Evolutionary conservation across 2,797 vertebrate species (phyloP).

Genomic region (Syngnathus acus): DNA sequence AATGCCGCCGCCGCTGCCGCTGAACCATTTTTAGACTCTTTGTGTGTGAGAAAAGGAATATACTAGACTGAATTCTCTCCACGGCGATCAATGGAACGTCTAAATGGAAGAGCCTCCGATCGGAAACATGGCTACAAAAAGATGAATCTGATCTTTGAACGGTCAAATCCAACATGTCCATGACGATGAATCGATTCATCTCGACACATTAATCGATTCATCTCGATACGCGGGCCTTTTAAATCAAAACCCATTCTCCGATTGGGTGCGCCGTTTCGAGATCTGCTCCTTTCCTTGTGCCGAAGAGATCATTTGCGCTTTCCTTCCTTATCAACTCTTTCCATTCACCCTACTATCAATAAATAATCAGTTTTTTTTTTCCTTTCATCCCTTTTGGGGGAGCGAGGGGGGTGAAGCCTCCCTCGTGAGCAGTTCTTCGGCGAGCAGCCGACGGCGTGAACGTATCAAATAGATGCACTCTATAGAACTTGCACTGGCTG

Average conservation of each 20-base stretch:
- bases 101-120: background rate
- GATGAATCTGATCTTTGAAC: no score
- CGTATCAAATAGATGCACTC: constrained; percentile 14
- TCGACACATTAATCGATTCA: no score
- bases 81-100: background rate
- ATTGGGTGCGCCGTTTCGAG: constrained; percentile 55
- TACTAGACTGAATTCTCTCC: background rate
- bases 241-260: background rate
- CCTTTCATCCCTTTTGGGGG: constrained; percentile 10
- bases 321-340: constrained; percentile 14
- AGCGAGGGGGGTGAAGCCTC: constrained; percentile 24
- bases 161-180: no score
- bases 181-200: no score
- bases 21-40: background rate
- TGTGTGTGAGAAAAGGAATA: constrained; percentile 1
- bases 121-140: background rate
- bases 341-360: constrained; percentile 34
- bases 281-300: constrained; percentile 30
- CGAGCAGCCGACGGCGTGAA: constrained; percentile 20
- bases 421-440: constrained; percentile 32
- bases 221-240: no score
- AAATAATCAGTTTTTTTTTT: constrained; percentile 37
- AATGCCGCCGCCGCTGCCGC: constrained; percentile 10
- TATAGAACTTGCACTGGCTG: constrained; percentile 34
- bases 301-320: constrained; percentile 25